Evolutionary conservation across 2,113 vertebrate species (phyloP).

Genomic region (Ammodytes marinus): DNA sequence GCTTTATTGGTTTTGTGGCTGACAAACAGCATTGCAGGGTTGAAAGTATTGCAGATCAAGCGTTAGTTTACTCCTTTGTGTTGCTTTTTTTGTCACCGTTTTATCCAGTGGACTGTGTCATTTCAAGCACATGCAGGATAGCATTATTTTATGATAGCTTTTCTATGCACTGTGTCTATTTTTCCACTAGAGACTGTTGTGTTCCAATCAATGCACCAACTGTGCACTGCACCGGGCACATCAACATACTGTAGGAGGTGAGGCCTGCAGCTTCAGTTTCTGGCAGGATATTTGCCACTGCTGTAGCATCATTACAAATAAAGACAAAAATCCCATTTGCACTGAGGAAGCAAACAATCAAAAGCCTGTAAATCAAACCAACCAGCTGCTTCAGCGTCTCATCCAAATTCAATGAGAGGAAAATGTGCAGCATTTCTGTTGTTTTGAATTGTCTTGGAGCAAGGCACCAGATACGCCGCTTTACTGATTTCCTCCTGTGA

Average conservation of each 20-base stretch:
- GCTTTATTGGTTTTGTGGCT: conserved; percentile 16
- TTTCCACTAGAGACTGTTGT: conserved; percentile 78
- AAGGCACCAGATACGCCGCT: background rate
- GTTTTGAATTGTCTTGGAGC: background rate
- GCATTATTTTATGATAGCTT: background rate
- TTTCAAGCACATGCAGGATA: conserved; percentile 19
- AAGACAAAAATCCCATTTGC: background rate
- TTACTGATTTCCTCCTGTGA: background rate
- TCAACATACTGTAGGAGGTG: background rate
- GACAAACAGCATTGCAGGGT: conserved; percentile 14
- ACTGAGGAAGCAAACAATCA: background rate
- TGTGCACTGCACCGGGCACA: background rate
- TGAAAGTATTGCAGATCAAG: background rate
- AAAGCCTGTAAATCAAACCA: conserved; percentile 20
- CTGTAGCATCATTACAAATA: background rate
- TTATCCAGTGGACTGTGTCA: background rate
- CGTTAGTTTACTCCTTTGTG: background rate
- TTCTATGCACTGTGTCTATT: conserved; percentile 52
- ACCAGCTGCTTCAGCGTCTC: conserved; percentile 7
- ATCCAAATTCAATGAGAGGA: conserved; percentile 14
- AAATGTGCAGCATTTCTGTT: background rate
- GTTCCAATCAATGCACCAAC: conserved; percentile 40
- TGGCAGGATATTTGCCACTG: background rate
- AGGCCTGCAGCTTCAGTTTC: conserved; percentile 4
- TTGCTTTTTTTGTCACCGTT: background rate